These are phyloP conservation scores for Aspidiotus rigidus DNA, from an alignment of 2,888 invertebrate species.

Conservation along the genomic window DNA sequence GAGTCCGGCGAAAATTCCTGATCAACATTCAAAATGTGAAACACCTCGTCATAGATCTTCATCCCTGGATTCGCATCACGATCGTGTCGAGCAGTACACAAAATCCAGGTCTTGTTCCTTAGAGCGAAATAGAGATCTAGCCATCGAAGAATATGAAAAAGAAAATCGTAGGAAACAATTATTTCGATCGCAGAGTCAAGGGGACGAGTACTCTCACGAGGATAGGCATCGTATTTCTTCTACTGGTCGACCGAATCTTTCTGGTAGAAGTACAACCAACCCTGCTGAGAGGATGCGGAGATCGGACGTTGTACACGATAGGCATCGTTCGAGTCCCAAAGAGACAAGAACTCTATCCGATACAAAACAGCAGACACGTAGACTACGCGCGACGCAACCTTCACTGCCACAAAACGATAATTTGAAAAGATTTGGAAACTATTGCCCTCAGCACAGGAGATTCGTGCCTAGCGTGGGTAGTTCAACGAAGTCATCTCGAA, in stretches of 20 bases:
- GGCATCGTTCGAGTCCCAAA: background rate
- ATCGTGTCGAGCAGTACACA: slow-evolving; percentile 10
- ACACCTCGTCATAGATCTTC: slow-evolving; percentile 13
- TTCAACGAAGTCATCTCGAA: slow-evolving; percentile 10
- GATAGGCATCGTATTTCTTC: slow-evolving; percentile 6
- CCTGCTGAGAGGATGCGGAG: background rate
- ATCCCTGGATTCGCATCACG: slow-evolving; percentile 11
- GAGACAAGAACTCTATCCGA: background rate
- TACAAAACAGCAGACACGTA: background rate
- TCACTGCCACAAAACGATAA: background rate
- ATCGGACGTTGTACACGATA: background rate
- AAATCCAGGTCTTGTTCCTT: slow-evolving; percentile 21
- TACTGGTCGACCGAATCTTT: no score
- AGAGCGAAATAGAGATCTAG: slow-evolving; percentile 9
- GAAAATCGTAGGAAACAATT: background rate
- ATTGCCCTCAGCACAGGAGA: slow-evolving; percentile 23
- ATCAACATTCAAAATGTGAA: background rate
- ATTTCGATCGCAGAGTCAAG: background rate
- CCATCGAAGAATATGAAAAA: background rate
- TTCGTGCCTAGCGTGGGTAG: background rate
- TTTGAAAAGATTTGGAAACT: slow-evolving; percentile 16
- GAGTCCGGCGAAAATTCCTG: background rate
- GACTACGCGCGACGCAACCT: no score
- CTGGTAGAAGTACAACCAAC: background rate
- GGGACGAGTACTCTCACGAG: slow-evolving; percentile 9